phyloP scores from a whole-genome alignment of 2,113 vertebrate genomes.

The Petroica traversi region DNA sequence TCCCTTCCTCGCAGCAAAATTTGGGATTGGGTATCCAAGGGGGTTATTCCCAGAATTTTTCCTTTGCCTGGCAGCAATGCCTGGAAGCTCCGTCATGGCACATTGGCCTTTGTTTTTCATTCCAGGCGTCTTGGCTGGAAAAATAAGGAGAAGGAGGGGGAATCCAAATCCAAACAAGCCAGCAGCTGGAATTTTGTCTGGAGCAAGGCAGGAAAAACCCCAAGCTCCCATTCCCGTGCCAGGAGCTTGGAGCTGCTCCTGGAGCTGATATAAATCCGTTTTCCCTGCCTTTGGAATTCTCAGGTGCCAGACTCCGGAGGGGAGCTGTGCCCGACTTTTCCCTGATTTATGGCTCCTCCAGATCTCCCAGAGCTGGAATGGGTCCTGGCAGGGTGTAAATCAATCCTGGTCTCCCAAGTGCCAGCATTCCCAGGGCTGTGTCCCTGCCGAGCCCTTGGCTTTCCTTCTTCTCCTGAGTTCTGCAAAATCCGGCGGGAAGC shows the following conservation, averaged over 20 bases:
- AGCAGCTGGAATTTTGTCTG: background rate
- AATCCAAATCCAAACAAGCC: background rate
- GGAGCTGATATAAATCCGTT: too few species aligned
- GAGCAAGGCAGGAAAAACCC: background rate
- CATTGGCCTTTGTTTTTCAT: background rate
- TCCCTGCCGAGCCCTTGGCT: background rate
- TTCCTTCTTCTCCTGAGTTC: background rate
- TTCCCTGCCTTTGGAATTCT: background rate
- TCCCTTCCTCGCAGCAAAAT: background rate
- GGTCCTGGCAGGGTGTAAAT: background rate
- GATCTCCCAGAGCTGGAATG: background rate
- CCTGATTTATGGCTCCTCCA: background rate
- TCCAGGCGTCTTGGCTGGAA: background rate
- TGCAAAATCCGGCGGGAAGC: background rate
- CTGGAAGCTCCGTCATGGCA: background rate
- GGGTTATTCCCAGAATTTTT: background rate
- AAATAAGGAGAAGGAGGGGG: background rate
- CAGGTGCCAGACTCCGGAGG: background rate
- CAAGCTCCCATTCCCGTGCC: too few species aligned
- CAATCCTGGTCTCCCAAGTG: rapidly evolving
- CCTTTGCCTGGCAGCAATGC: background rate
- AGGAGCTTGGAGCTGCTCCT: too few species aligned
- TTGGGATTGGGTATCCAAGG: rapidly evolving
- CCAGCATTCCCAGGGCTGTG: too few species aligned
- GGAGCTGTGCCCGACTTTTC: background rate